Base-by-base conservation (phyloP, 2,797 vertebrate genomes). In the Pelochelys cantorii region DNA sequence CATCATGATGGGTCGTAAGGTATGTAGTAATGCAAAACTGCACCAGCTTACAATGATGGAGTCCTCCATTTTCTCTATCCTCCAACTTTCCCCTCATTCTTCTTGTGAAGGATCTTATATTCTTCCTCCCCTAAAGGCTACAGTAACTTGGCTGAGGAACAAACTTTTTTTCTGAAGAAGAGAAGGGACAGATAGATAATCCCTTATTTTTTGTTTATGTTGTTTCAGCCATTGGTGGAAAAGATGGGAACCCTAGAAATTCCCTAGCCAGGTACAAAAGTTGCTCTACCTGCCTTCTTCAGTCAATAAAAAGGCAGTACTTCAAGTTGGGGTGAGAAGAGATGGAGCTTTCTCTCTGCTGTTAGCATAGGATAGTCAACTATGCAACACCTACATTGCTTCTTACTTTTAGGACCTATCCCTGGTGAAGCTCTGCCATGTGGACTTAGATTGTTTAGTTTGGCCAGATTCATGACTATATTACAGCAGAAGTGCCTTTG, bases 391-490 rank as follows among this genome's bases (percentile, higher is more conserved):
- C 20, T 25, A 17, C 22, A 22, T 74, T 22, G 5, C 29, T 14
- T 31, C 29, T 65, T 65, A 14, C n/a, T 60, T 60, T 65, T n/a
- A n/a, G n/a, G 15, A 65, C 13, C 29, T 65, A n/a, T 65, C 14
- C 60, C 60, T 31, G 14, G 60, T 65, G 31, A 17, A 65, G 29
- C 7, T 65, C 6, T 31, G 57, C 8, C 31, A 25, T 23, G 1
- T 75, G 68, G 75, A 86, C 86, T 56, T 65, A 79, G 91, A 80
- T 65, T 83, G 1, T 81, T 53, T 62, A 71, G 17, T 37, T 13
- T 83, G 54, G 83, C 86, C 53, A 53, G 4, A 53, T 1, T 55
- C 89, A 11, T 81, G 0, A 42, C 13, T 81, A 88, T 7, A 6
- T 22, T 87, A 79, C 34, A 81, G 20, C 9, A 34, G 4, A 85